Evolutionary conservation across 2,888 invertebrate species (phyloP).

Genomic region (Acholoe squamosa): DNA sequence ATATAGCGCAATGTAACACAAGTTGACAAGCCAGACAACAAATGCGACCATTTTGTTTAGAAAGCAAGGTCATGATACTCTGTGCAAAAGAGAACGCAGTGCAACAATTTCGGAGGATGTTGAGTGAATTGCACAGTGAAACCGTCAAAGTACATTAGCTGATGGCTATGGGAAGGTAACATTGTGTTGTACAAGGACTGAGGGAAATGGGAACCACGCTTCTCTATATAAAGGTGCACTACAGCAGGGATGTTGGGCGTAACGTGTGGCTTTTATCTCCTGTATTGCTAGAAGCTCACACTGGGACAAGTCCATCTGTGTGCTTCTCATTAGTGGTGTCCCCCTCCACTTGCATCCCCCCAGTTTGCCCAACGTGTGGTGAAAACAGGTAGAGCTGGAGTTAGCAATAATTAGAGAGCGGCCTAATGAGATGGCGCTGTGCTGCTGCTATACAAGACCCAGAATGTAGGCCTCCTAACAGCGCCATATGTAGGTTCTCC

Average conservation of each 20-base stretch:
- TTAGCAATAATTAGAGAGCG: not conserved
- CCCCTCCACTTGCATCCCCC: not conserved
- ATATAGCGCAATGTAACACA: too few species aligned
- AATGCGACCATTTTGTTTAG: too few species aligned
- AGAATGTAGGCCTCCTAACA: not conserved
- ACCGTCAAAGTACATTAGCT: too few species aligned
- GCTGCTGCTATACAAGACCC: not conserved
- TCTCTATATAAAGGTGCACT: too few species aligned
- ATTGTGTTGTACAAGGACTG: too few species aligned
- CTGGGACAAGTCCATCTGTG: constrained; percentile 2
- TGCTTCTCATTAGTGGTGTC: not conserved
- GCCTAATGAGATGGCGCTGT: not conserved
- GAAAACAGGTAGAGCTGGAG: not conserved
- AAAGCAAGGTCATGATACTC: too few species aligned
- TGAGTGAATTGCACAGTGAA: too few species aligned
- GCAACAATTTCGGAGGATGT: too few species aligned
- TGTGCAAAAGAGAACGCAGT: too few species aligned
- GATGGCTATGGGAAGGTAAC: too few species aligned
- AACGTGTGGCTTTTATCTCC: not conserved
- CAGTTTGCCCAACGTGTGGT: not conserved
- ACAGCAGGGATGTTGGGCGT: not conserved
- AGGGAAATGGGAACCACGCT: too few species aligned
- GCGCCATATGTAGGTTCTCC: not conserved
- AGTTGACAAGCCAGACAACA: too few species aligned
- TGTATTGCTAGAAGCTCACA: not conserved